Percentiles rank a stretch among this genome's conserved stretches.
Conservation (phyloP, 2,888 invertebrate genomes). For the Allolobophora icterica region DNA sequence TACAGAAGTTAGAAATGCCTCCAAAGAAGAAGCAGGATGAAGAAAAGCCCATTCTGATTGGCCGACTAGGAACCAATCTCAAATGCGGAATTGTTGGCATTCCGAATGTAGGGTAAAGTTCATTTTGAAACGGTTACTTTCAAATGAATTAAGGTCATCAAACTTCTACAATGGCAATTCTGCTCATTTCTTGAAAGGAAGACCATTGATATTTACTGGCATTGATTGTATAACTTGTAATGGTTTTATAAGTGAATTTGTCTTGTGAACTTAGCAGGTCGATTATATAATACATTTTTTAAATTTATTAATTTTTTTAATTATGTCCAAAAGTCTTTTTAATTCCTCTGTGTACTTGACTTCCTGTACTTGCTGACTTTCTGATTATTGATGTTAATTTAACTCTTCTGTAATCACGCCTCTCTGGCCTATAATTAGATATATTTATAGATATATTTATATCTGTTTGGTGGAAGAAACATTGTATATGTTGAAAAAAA, state of each 20-base stretch:
- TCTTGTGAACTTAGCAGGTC: too few species aligned
- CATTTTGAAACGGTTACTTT: background rate
- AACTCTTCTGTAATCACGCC: too few species aligned
- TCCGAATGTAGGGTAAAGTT: slow-evolving; percentile 86
- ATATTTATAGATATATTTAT: too few species aligned
- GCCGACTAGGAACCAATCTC: slow-evolving; percentile 91
- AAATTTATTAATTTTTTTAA: too few species aligned
- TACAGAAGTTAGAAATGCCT: slow-evolving; percentile 65
- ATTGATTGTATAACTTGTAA: background rate
- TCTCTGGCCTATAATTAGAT: too few species aligned
- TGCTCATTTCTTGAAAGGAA: background rate
- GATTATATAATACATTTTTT: too few species aligned
- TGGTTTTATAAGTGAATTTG: background rate
- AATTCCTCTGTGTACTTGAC: too few species aligned
- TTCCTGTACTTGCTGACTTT: background rate
- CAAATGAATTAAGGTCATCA: background rate
- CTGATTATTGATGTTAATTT: background rate
- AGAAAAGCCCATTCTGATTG: slow-evolving; percentile 87
- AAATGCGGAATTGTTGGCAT: slow-evolving; percentile 89
- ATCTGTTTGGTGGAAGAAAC: too few species aligned
- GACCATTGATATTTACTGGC: background rate
- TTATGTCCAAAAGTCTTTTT: background rate
- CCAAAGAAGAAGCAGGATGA: slow-evolving; percentile 72
- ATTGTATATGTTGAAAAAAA: too few species aligned
- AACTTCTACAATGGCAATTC: background rate